Conservation (phyloP, 2,888 invertebrate genomes). For the Acanthosepion pharaonis region DNA sequence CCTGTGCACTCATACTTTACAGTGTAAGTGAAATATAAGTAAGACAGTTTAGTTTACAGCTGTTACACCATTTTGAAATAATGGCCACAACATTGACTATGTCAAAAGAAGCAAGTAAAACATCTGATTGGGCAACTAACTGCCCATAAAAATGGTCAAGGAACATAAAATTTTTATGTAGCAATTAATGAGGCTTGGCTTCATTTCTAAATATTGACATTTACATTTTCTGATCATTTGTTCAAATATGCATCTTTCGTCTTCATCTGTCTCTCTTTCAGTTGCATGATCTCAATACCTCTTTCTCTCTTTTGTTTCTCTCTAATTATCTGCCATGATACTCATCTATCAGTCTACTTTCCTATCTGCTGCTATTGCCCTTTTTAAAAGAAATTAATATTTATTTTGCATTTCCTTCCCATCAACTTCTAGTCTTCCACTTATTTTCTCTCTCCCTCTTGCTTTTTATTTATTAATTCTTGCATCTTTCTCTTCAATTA, state of each 20-base stretch:
- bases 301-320: background rate
- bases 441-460: too few relatives aligned
- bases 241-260: background rate
- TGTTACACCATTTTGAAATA: background rate
- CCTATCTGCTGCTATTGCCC: background rate
- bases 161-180: background rate
- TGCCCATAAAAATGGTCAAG: conserved; percentile 2
- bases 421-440: too few relatives aligned
- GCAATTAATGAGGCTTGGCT: conserved; percentile 4
- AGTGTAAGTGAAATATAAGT: background rate
- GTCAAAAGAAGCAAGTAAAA: background rate
- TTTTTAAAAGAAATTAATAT: background rate
- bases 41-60: background rate
- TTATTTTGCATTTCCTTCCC: background rate
- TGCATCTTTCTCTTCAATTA: too few relatives aligned
- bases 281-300: background rate
- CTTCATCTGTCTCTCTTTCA: background rate
- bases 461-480: too few relatives aligned
- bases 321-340: background rate
- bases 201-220: background rate
- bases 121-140: background rate
- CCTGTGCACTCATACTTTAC: background rate
- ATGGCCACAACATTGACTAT: background rate
- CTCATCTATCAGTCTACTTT: background rate
- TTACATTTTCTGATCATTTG: background rate